A percentile compares a stretch with the other conserved stretches of the same genome.
Conservation (phyloP, 1,140 invertebrate genomes). For the Wiebesia pumilae region DNA sequence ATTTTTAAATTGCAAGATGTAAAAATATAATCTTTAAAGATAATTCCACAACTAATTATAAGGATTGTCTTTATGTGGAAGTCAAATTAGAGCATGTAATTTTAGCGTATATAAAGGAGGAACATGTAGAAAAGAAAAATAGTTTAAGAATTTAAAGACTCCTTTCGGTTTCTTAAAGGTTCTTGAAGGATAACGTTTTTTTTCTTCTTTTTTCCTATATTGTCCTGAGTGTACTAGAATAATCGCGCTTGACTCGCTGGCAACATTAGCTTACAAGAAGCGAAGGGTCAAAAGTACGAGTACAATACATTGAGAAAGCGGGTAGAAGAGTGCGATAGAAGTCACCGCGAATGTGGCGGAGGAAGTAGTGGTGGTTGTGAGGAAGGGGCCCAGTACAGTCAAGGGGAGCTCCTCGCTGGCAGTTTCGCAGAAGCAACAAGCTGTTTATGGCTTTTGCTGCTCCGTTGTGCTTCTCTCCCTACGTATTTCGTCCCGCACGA, state of each 20-base stretch:
- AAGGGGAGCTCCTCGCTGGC: constrained; percentile 53
- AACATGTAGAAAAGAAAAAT: neutral
- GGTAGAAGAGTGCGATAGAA: constrained; percentile 54
- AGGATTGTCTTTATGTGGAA: too few relatives aligned
- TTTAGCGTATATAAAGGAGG: neutral
- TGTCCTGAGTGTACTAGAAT: constrained; percentile 38
- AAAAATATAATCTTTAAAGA: too few relatives aligned
- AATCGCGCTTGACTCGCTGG: constrained; percentile 17
- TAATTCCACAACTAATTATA: too few relatives aligned
- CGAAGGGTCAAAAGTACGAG: constrained; percentile 58
- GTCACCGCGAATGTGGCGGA: constrained; percentile 42
- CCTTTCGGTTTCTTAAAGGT: constrained; percentile 27
- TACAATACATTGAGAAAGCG: constrained; percentile 25
- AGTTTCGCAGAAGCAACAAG: constrained; percentile 74
- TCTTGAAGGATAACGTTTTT: constrained; percentile 8
- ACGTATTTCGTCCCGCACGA: constrained; percentile 46
- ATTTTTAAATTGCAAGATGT: too few relatives aligned
- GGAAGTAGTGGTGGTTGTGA: constrained; percentile 48
- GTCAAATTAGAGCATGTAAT: neutral
- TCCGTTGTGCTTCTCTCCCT: constrained; percentile 45
- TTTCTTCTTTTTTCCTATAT: neutral
- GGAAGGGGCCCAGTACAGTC: constrained; percentile 30
- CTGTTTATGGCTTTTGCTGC: constrained; percentile 73
- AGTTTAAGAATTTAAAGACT: neutral
- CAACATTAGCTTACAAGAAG: neutral